Conservation (phyloP, 2,113 vertebrate species). For the Mormyrus lacerda region DNA sequence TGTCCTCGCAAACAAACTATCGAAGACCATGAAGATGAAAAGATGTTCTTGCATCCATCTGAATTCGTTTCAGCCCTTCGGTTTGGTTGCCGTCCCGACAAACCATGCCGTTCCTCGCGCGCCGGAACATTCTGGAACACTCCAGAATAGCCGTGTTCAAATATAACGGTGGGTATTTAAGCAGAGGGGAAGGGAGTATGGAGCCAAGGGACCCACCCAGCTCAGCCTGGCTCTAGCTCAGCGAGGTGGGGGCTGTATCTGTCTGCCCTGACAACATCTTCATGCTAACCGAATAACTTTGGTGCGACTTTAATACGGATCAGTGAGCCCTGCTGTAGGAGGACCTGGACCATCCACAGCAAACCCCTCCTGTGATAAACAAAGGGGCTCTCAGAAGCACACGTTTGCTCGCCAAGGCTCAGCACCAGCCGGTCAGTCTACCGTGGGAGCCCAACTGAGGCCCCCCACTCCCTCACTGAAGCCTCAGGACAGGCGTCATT, state of each 20-base stretch:
- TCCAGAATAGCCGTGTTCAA: background rate
- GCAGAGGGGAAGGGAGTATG: background rate
- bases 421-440: background rate
- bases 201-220: background rate
- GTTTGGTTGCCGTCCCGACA: background rate
- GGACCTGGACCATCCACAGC: background rate
- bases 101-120: background rate
- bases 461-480: background rate
- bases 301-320: background rate
- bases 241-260: background rate
- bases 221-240: background rate
- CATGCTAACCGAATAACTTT: background rate
- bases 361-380: background rate
- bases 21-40: background rate
- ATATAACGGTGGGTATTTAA: background rate
- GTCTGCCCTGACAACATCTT: background rate
- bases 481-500: background rate
- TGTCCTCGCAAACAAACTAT: background rate
- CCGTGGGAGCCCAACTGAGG: background rate
- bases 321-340: background rate
- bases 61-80: background rate
- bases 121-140: background rate
- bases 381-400: background rate
- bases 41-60: background rate
- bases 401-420: background rate